Percentiles rank a stretch among this genome's conserved stretches.
phyloP scores from a whole-genome alignment of 1,140 invertebrate species.

The Dolichoris vasculosae region DNA sequence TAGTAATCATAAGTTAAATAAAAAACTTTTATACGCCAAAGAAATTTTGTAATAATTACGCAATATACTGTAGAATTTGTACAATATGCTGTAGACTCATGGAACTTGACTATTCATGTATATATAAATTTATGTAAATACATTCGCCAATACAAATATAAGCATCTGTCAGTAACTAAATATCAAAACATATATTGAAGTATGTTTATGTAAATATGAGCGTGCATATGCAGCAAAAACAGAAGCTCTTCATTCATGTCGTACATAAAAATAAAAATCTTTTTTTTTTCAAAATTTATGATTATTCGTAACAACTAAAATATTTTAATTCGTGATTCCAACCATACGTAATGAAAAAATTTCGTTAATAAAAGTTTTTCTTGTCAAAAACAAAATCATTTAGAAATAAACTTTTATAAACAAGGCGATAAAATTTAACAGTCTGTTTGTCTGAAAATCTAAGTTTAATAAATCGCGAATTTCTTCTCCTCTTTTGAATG shows the following conservation, averaged over 20 bases:
- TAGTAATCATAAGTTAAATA: neutral
- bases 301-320: neutral
- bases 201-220: neutral
- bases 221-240: neutral
- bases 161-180: conserved; percentile 1
- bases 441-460: neutral
- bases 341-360: neutral
- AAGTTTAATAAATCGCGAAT: neutral
- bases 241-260: neutral
- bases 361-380: neutral
- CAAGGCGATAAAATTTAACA: neutral
- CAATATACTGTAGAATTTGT: too few relatives aligned
- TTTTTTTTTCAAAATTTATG: neutral
- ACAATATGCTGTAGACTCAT: neutral
- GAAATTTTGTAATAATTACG: neutral
- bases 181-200: conserved; percentile 7
- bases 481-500: too few relatives aligned
- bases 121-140: conserved; percentile 8
- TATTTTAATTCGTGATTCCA: neutral
- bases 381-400: neutral
- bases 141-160: neutral
- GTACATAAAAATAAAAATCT: neutral
- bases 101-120: neutral
- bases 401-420: neutral
- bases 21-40: neutral